Conservation (phyloP, 2,888 invertebrate species). For the Frankliniella intonsa region DNA sequence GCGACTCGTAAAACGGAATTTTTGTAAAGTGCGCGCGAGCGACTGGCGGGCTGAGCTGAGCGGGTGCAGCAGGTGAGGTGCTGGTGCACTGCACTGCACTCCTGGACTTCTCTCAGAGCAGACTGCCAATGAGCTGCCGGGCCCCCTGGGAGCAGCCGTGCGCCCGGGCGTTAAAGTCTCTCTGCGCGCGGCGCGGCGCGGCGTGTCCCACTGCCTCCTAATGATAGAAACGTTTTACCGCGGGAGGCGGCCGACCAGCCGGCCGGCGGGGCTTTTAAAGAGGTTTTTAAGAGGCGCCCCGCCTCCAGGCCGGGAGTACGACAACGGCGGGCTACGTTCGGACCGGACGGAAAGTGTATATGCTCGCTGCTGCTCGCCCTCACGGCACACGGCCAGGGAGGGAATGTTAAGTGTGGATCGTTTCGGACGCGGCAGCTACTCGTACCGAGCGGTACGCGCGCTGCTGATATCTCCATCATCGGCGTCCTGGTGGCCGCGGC, state of each 20-base stretch:
- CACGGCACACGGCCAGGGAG: not conserved
- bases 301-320: not conserved
- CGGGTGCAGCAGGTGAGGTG: not conserved
- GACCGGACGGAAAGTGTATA: too few relatives aligned
- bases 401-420: not conserved
- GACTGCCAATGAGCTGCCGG: not conserved
- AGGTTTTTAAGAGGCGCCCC: not conserved
- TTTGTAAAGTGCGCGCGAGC: too few relatives aligned
- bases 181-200: not conserved
- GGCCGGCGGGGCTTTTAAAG: slow-evolving; percentile 6
- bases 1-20: too few relatives aligned
- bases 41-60: too few relatives aligned
- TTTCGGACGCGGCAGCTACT: not conserved
- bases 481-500: not conserved
- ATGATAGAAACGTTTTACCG: slow-evolving; percentile 12
- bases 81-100: not conserved
- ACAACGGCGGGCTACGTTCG: not conserved
- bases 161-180: not conserved
- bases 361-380: not conserved
- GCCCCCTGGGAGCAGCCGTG: not conserved
- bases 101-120: not conserved
- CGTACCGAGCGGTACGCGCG: not conserved
- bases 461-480: not conserved
- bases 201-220: not conserved
- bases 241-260: not conserved